These are phyloP conservation scores for Ictidomys tridecemlineatus DNA, from an alignment of 2,113 vertebrate genomes.

Conservation along the genomic window DNA sequence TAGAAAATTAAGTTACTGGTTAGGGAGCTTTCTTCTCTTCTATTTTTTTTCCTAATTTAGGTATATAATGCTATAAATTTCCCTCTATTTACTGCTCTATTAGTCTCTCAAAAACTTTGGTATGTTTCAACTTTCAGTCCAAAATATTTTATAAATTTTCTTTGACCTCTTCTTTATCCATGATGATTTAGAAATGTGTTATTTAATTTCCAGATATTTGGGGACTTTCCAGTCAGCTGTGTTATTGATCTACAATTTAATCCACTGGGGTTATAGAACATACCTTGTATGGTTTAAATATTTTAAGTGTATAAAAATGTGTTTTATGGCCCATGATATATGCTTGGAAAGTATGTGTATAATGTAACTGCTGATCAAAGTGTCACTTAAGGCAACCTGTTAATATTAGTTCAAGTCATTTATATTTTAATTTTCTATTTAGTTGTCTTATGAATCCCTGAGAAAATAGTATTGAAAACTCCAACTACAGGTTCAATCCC, in stretches of 20 bases:
- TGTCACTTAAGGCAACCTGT: constrained; percentile 13
- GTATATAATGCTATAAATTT: background rate
- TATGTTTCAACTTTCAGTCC: constrained; percentile 25
- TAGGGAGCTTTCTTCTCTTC: background rate
- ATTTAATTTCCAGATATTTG: constrained; percentile 12
- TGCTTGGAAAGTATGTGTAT: background rate
- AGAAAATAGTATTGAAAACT: background rate
- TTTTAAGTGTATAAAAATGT: constrained; percentile 35
- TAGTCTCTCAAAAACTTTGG: background rate
- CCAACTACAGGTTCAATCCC: background rate
- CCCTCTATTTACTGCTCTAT: background rate
- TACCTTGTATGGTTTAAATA: background rate
- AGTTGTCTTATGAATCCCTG: background rate
- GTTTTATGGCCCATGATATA: background rate
- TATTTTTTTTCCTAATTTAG: background rate
- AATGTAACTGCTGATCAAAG: background rate
- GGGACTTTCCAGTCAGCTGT: constrained; percentile 1
- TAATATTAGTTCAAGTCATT: background rate
- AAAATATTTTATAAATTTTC: constrained; percentile 42
- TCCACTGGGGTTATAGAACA: background rate
- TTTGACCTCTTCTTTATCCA: background rate
- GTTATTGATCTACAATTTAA: constrained; percentile 10
- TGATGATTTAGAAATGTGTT: background rate
- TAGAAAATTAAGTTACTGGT: background rate
- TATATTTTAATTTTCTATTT: constrained; percentile 19